phyloP scores from a whole-genome alignment of 2,113 vertebrate species.

The Merops nubicus region DNA sequence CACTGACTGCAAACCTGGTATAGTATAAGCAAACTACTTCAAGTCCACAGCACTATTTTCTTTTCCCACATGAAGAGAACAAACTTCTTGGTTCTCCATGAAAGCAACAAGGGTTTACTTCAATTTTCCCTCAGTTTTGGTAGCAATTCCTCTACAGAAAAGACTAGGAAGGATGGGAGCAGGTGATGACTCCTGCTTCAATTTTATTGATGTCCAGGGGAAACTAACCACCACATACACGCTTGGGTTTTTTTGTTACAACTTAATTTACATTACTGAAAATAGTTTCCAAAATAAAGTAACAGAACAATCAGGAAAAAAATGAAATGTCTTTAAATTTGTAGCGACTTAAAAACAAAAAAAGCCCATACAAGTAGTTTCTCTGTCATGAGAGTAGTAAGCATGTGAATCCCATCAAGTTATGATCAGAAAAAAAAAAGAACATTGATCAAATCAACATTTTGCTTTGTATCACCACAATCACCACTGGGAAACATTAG shows the following conservation, averaged over 20 bases:
- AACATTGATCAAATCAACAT: not conserved
- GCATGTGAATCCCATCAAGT: not conserved
- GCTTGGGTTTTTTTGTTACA: not conserved
- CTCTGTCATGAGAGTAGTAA: not conserved
- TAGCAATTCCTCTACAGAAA: not conserved
- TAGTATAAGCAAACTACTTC: not conserved
- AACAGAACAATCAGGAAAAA: not conserved
- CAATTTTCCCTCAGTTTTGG: not conserved
- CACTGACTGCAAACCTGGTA: not conserved
- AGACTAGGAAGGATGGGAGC: not conserved
- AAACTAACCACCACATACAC: too few species aligned
- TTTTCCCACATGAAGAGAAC: not conserved
- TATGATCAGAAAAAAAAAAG: not conserved
- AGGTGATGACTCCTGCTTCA: not conserved
- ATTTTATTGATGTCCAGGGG: too few species aligned
- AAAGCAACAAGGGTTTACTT: not conserved
- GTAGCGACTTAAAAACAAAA: not conserved
- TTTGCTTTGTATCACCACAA: not conserved
- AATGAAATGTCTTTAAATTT: not conserved
- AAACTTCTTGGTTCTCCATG: not conserved
- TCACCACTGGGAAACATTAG: not conserved
- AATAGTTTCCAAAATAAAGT: not conserved
- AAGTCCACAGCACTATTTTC: not conserved
- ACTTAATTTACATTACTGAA: not conserved
- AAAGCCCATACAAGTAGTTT: not conserved